Percentiles rank a stretch among this genome's conserved stretches.
Evolutionary conservation across 2,113 vertebrate genomes (phyloP).

Genomic region (Atrichornis clamosus): DNA sequence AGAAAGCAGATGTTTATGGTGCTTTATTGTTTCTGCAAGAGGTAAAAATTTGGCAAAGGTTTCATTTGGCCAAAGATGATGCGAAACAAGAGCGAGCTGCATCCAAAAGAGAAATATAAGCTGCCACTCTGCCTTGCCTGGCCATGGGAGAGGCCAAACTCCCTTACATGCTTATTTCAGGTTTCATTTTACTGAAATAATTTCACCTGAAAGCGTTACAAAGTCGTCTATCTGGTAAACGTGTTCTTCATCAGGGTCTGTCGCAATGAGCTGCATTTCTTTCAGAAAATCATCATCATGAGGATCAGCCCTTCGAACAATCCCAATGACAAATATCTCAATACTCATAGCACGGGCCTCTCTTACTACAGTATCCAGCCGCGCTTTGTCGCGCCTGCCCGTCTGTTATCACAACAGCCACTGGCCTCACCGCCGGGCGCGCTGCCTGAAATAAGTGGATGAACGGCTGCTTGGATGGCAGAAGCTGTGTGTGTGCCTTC

Average conservation of each 20-base stretch:
- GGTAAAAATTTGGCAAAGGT: not conserved
- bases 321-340: constrained; percentile 83
- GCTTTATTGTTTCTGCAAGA: not conserved
- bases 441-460: constrained; percentile 70
- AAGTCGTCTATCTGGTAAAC: constrained; percentile 84
- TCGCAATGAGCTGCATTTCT: constrained; percentile 82
- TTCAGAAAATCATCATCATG: constrained; percentile 70
- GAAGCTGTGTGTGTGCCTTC: constrained; percentile 84
- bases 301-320: constrained; percentile 74
- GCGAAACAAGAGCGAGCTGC: not conserved
- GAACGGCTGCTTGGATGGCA: constrained; percentile 75
- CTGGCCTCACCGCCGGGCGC: constrained; percentile 71
- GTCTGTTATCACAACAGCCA: constrained; percentile 82
- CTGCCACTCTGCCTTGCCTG: not conserved
- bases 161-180: not conserved
- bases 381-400: constrained; percentile 76
- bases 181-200: not conserved
- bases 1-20: not conserved
- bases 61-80: not conserved
- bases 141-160: not conserved
- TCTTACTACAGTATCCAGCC: constrained; percentile 62
- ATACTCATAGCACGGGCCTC: constrained; percentile 58
- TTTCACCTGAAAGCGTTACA: constrained; percentile 73
- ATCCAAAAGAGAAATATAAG: not conserved
- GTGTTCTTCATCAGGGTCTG: constrained; percentile 78